Percentiles rank a stretch among this genome's conserved stretches.
Evolutionary conservation across 1,140 invertebrate species (phyloP).

Genomic region (Temnothorax curvispinosus): DNA sequence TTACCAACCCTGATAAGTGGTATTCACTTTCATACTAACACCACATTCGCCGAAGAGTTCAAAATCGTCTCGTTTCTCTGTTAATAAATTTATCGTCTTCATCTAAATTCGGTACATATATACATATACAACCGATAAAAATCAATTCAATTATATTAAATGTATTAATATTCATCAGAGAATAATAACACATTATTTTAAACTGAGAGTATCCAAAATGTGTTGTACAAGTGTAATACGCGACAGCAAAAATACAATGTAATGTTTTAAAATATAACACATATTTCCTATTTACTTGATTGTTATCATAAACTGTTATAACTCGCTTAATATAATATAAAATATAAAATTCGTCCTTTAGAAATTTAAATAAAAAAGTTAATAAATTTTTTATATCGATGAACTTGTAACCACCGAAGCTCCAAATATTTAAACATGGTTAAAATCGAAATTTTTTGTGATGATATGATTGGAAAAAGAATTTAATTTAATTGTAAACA

Average conservation of each 20-base stretch:
- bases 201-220: neutral
- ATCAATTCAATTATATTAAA: neutral
- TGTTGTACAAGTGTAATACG: neutral
- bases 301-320: too few relatives aligned
- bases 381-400: neutral
- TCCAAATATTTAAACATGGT: neutral
- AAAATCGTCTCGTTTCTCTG: constrained; percentile 6
- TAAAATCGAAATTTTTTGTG: neutral
- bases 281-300: too few relatives aligned
- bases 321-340: too few relatives aligned
- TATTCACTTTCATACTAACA: constrained; percentile 58
- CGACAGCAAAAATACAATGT: neutral
- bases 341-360: neutral
- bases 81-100: neutral
- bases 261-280: too few relatives aligned
- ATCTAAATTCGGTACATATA: neutral
- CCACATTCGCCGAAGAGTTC: constrained; percentile 65
- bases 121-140: neutral
- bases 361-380: neutral
- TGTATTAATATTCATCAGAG: neutral
- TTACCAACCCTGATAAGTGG: constrained; percentile 53
- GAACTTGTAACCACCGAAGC: neutral
- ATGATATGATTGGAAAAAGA: neutral
- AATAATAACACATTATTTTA: neutral
- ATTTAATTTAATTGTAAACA: neutral